Percentiles rank a stretch among this genome's conserved stretches.
Evolutionary conservation across 2,888 invertebrate species (phyloP).

Genomic region (Rutpela maculata): DNA sequence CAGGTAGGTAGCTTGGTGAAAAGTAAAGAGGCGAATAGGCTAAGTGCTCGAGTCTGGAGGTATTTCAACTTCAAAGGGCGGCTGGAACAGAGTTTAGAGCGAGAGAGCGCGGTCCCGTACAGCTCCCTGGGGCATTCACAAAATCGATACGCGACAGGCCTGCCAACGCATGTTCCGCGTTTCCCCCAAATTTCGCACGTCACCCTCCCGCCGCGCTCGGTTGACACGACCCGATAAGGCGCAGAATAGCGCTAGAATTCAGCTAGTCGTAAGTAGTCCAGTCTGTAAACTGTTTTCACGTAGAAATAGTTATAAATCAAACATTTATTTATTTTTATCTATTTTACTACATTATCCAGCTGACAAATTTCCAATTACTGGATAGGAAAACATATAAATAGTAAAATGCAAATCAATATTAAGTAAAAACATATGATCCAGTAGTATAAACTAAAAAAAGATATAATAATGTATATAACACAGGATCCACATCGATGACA

Average conservation of each 20-base stretch:
- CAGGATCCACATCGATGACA: too few relatives aligned
- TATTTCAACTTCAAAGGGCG: constrained; percentile 59
- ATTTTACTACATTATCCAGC: too few relatives aligned
- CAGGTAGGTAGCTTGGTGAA: constrained; percentile 26
- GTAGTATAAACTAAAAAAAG: too few relatives aligned
- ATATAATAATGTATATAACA: too few relatives aligned
- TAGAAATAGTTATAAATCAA: too few relatives aligned
- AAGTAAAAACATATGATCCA: too few relatives aligned
- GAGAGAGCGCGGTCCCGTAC: constrained; percentile 54
- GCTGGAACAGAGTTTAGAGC: constrained; percentile 54
- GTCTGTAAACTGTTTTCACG: too few relatives aligned
- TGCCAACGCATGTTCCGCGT: constrained; percentile 52
- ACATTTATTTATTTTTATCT: too few relatives aligned
- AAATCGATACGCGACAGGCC: constrained; percentile 62
- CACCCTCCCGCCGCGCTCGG: constrained; percentile 27
- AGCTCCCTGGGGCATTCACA: constrained; percentile 60
- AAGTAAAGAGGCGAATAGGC: constrained; percentile 17
- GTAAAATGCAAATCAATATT: too few relatives aligned
- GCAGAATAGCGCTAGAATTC: neutral
- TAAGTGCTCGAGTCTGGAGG: constrained; percentile 52
- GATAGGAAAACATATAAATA: too few relatives aligned
- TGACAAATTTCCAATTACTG: too few relatives aligned
- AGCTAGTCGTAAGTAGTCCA: constrained; percentile 2
- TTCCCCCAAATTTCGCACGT: constrained; percentile 49
- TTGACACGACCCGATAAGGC: constrained; percentile 15